A percentile compares a stretch with the other conserved stretches of the same genome.
Evolutionary conservation across 2,113 vertebrate genomes (phyloP).

Genomic region (Astur gentilis): DNA sequence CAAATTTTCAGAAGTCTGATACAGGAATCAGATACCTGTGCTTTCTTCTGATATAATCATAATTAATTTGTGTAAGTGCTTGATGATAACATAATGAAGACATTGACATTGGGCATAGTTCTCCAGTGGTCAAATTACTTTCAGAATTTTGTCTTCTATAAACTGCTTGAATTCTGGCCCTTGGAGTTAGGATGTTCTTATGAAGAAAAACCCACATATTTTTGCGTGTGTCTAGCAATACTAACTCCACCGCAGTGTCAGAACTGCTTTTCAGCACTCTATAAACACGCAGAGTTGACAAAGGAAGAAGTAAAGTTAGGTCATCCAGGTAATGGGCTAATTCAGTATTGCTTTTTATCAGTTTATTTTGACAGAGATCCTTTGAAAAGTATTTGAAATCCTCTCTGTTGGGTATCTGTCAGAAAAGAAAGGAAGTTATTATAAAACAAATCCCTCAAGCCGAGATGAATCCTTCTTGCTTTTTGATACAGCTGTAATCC

Average conservation of each 20-base stretch:
- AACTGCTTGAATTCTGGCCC: background rate
- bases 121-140: background rate
- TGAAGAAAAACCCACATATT: background rate
- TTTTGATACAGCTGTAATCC: background rate
- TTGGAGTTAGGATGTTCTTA: background rate
- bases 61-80: background rate
- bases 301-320: background rate
- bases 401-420: background rate
- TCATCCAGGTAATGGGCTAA: background rate
- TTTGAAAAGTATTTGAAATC: background rate
- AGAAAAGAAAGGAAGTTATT: background rate
- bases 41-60: background rate
- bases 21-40: background rate
- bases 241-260: background rate
- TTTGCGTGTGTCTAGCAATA: background rate
- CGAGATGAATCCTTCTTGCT: background rate
- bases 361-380: background rate
- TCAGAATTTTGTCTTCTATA: background rate
- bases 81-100: background rate
- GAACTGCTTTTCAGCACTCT: background rate
- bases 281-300: background rate
- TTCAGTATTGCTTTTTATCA: background rate
- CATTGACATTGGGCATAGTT: background rate
- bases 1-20: background rate
- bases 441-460: background rate